These are phyloP conservation scores for Amphimallon solstitiale DNA, from an alignment of 2,888 invertebrate species.

Conservation along the genomic window DNA sequence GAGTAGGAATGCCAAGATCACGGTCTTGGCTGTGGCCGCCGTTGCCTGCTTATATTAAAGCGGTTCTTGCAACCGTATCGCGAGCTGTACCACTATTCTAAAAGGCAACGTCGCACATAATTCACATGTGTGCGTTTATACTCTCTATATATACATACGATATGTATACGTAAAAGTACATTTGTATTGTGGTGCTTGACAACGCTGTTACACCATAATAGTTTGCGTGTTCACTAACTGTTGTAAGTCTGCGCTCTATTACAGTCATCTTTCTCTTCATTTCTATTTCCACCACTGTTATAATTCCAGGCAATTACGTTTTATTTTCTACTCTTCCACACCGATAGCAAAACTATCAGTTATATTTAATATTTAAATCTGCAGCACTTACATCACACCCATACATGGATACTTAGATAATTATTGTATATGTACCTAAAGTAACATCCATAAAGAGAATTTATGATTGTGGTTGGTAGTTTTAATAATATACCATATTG, in stretches of 20 bases:
- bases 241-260: constrained; percentile 43
- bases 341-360: neutral
- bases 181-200: constrained; percentile 39
- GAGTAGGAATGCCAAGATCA: constrained; percentile 60
- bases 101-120: constrained; percentile 45
- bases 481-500: too few relatives aligned
- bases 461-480: too few relatives aligned
- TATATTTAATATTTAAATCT: too few relatives aligned
- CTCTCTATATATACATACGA: neutral
- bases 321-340: neutral
- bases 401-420: too few relatives aligned
- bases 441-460: too few relatives aligned
- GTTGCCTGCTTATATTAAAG: constrained; percentile 51
- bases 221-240: constrained; percentile 48
- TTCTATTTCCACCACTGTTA: constrained; percentile 4
- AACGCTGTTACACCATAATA: constrained; percentile 53
- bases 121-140: constrained; percentile 11
- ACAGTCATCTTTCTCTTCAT: constrained; percentile 27
- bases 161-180: neutral
- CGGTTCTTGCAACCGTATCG: constrained; percentile 49
- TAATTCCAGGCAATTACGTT: constrained; percentile 5
- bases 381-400: too few relatives aligned
- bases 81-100: constrained; percentile 45
- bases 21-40: constrained; percentile 52
- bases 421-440: too few relatives aligned